phyloP scores from a whole-genome alignment of 2,797 vertebrate species.

The Catharus ustulatus region DNA sequence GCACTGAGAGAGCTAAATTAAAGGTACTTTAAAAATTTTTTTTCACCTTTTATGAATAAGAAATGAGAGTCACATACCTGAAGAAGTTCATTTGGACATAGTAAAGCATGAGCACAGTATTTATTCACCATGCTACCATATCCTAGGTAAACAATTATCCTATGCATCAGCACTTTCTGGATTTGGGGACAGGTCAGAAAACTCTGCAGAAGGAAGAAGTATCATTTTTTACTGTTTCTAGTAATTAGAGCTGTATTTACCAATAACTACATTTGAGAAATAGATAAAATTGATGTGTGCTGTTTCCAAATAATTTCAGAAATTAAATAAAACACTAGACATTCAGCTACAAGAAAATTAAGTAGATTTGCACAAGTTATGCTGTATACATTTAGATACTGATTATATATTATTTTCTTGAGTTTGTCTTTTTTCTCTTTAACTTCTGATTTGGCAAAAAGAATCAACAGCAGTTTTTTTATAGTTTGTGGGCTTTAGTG shows the following conservation, averaged over 20 bases:
- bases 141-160: slow-evolving; percentile 76
- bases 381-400: not conserved
- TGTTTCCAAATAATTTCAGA: not conserved
- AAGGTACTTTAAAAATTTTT: not conserved
- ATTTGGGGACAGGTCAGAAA: slow-evolving; percentile 69
- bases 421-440: not conserved
- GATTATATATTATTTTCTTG: not conserved
- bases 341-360: not conserved
- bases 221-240: not conserved
- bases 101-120: slow-evolving; percentile 73
- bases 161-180: slow-evolving; percentile 52
- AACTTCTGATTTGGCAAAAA: not conserved
- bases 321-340: not conserved
- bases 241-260: not conserved
- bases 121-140: slow-evolving; percentile 89
- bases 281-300: not conserved
- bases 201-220: slow-evolving; percentile 68
- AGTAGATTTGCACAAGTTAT: not conserved
- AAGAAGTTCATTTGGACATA: slow-evolving; percentile 78
- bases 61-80: slow-evolving; percentile 77
- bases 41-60: not conserved
- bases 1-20: not conserved
- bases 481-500: not conserved
- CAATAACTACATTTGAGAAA: not conserved
- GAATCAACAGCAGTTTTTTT: not conserved